Base-by-base conservation (phyloP, 23 tunicate genomes). In the Trididemnum clinides region DNA sequence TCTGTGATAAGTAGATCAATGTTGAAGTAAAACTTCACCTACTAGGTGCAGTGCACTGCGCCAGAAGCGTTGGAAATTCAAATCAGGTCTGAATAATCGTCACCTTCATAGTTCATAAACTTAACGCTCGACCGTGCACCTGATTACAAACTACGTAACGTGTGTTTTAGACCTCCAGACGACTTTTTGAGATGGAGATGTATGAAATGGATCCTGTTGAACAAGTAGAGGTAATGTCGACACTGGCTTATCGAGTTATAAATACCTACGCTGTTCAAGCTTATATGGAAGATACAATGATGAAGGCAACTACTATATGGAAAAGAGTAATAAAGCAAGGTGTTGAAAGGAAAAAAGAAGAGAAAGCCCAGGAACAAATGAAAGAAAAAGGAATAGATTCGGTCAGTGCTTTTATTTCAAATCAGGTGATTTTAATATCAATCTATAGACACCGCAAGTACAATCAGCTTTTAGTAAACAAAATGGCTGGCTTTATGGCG, bases 191-290 rank as follows among this genome's bases (percentile, higher is more conserved):
- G 33, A 37, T 84, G 44, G 95, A 90, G 71, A 23, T 90, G 1
- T 90, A 65, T 69, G 87, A 85, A 49, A 80, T 90, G 90, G 74
- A 80, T 27, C 87, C 95, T 5, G 33, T 50, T 26, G 90, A 90
- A 64, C 95, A 90, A 35, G 35, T 90, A 7, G 90, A 85, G 57
- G 90, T 90, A 15, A 5, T 90, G 63, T 80, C 86, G 10, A 78
- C 95, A 5, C 83, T 90, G 27, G 82, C 90, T 12, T 90, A 90
- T 74, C 82, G 89, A 1, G 82, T 90, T 21, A 72, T 85, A 72
- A 90, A 90, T 83, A 90, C 95, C 23, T 90, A 90, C 39, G 86
- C 95, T 7, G 95, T 85, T 1, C 95, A 90, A 50, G 39, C 51
- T 3, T 71, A 90, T 66, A 80, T 85, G 75, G 90, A 80, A 2